Evolutionary conservation across 2,888 invertebrate genomes (phyloP), one percentile per base, ranked within the genome.

Genomic region (Phaedon cochleariae): DNA sequence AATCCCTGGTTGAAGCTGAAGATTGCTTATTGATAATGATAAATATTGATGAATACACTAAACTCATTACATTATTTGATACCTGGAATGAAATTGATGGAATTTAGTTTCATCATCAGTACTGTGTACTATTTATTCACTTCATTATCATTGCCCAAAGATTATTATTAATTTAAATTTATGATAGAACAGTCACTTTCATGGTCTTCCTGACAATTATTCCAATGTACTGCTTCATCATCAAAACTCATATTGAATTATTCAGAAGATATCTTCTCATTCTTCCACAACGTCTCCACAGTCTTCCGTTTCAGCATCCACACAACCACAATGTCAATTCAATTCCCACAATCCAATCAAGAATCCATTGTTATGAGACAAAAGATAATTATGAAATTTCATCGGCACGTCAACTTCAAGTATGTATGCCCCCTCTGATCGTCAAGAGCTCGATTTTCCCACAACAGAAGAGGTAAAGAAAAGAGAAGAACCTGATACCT

Each of bases 371-470:
- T 57, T 45, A 22, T 26, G 10, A 10, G 12, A 57, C 15, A 17
- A 21, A 18, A 57, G 45, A 57, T 45, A 17, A 57, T 57, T 57
- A 57, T 57, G 45, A 29, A 57, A 57, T 57, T 57, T 26, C 57
- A 57, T 45, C 46, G 29, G 45, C 57, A 57, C 57, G 55, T 55
- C 57, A 57, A 12, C 7, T 41, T 55, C 55, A 15, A 55, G 55
- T 41, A 34, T 15, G 55, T 41, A 34, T 15, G 41, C 41, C n/a
- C 57, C 46, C 45, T 37, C 26, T 15, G 26, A 15, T 10, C 20
- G 45, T 52, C 52, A 31, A 52, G 31, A 52, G 52, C 17, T 45
- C 17, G 57, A 45, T 18, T 26, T 34, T 22, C 26, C 29, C 31
- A 22, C 22, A 26, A 22, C 26, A 26, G 26, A 45, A 37, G 57